Evolutionary conservation across 2,888 invertebrate species (phyloP).

Genomic region (Zelleria hepariella): DNA sequence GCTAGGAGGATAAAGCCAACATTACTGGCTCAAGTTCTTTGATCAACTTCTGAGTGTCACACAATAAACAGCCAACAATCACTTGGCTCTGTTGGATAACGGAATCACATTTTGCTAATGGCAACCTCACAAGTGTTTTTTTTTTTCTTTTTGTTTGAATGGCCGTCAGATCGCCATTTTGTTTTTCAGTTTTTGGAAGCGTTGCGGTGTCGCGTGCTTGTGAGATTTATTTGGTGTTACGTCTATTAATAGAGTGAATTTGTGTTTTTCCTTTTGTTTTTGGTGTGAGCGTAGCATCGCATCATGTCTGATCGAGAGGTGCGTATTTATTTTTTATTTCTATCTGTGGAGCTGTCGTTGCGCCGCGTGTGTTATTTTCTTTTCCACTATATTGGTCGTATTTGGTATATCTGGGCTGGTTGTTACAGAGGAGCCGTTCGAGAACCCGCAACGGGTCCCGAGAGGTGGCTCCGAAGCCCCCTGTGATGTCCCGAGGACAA

Average conservation of each 20-base stretch:
- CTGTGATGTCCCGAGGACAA: conserved; percentile 57
- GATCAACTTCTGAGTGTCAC: not conserved
- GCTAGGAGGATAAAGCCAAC: too few relatives aligned
- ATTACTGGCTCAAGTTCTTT: too few relatives aligned
- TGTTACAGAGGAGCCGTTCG: conserved; percentile 66
- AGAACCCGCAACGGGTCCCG: conserved; percentile 66
- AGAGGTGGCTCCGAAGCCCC: conserved; percentile 53
- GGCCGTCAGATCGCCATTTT: conserved; percentile 40
- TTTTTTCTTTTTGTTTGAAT: conserved; percentile 7
- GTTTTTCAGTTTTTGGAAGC: conserved; percentile 39
- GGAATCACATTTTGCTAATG: not conserved
- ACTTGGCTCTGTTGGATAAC: not conserved
- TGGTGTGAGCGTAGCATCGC: conserved; percentile 23
- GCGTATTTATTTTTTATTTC: conserved; percentile 39
- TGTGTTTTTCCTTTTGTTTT: conserved; percentile 28
- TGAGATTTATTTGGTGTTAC: conserved; percentile 31
- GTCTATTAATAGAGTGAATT: conserved; percentile 46
- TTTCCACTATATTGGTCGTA: conserved; percentile 10
- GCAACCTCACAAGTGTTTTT: too few relatives aligned
- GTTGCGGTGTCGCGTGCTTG: conserved; percentile 27
- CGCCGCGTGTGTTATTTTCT: conserved; percentile 48
- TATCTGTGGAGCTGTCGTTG: conserved; percentile 20
- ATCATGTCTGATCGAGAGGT: conserved; percentile 67
- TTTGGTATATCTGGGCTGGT: conserved; percentile 12
- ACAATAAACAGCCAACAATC: not conserved